Evolutionary conservation across 2,888 invertebrate species (phyloP), one percentile per base, ranked within the genome.

Genomic region (Lasioglossum pauxillum): DNA sequence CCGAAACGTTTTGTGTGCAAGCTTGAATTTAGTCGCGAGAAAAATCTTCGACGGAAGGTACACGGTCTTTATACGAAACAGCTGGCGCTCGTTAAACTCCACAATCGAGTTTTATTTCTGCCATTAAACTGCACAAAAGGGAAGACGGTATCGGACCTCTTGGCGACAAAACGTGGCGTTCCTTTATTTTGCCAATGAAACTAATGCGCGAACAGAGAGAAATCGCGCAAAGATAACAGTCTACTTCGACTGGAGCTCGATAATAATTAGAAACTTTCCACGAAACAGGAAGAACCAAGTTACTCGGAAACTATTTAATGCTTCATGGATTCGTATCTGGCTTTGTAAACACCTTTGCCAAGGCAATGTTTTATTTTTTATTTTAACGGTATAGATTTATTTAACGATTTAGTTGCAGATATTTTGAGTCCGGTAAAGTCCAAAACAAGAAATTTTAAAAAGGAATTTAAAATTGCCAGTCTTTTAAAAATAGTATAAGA

Each of bases 21-120:
- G 71, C 35, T 80, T 35, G 79, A 64, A 46, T 64, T 64, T 64
- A 35, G 46, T 31, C 75, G 35, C 31, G 31, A 16, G 49, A 67
- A 49, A 78, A 76, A 76, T 60, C 23, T 73, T 73, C 53, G 16
- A 41, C 23, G 12, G 72, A 41, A 71, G n/a, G 31, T 27, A 31
- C 44, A 78, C n/a, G 38, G 41, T 73, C 49, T 46, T 67, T 64
- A 31, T 27, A 31, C 10, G 71, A 41, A 71, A 71, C 75, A 75
- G 49, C 78, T 53, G 69, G 41, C 19, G 44, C 77, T 89, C 83
- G 83, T 81, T 77, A 79, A 74, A 78, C 71, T 74, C 49, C 69
- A 69, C 67, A 79, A 82, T 82, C 75, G 75, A 35, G 69, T 74
- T 77, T 57, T 53, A 31, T 80, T 67, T 53, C 69, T 57, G 57